A percentile compares a stretch with the other conserved stretches of the same genome.
Conservation (phyloP, 2,113 vertebrate genomes). For the Pycnonotus jocosus region DNA sequence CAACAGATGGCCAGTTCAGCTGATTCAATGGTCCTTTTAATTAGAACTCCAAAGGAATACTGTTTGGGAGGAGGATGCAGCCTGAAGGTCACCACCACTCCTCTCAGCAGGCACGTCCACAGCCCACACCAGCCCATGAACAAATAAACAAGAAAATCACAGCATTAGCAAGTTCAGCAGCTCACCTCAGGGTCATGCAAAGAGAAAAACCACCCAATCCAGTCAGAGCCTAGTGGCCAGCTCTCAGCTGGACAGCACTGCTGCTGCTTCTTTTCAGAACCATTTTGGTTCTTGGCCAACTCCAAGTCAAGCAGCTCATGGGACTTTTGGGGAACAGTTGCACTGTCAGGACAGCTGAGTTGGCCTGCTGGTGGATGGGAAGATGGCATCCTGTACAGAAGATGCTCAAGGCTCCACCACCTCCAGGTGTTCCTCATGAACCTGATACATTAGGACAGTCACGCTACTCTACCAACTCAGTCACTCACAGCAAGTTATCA, state of each 20-base stretch:
- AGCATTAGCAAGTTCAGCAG: not conserved
- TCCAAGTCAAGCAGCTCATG: not conserved
- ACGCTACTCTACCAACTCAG: not conserved
- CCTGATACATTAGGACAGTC: not conserved
- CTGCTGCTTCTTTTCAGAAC: not conserved
- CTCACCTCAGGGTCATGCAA: not conserved
- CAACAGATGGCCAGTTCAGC: not conserved
- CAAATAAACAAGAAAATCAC: not conserved
- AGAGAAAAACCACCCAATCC: not conserved
- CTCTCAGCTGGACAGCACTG: not conserved
- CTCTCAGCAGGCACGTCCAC: rapidly evolving
- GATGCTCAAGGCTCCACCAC: not conserved
- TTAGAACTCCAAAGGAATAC: not conserved
- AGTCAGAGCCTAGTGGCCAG: not conserved
- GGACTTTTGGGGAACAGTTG: not conserved
- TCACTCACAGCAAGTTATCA: not conserved
- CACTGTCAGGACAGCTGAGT: not conserved
- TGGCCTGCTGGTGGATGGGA: rapidly evolving
- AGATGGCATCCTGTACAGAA: not conserved
- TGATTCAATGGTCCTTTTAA: not conserved
- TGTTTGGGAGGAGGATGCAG: not conserved
- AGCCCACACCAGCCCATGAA: rapidly evolving
- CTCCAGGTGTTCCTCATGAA: rapidly evolving
- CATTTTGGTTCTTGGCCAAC: not conserved
- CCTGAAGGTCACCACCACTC: not conserved